Base-by-base conservation (phyloP, 1,140 invertebrate species). In the Trichonephila clavata region DNA sequence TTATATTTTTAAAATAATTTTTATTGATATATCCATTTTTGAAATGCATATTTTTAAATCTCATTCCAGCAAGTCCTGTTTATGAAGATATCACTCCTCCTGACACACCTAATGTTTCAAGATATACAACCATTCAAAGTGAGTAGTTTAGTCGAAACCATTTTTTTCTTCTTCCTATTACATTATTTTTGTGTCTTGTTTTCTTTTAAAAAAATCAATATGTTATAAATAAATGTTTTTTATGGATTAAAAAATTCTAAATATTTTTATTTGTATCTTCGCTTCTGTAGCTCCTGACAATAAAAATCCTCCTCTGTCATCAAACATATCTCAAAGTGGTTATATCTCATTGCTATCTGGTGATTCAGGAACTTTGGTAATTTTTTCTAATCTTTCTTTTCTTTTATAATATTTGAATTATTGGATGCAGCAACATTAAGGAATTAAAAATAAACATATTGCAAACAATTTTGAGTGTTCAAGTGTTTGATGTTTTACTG, bases 21-120 rank as follows among this genome's bases (percentile, higher is more conserved):
- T 65, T 1, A 6, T n/a, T 10, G 7, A 65, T 65, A n/a, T 65
- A 10, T 65, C 21, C 21, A n/a, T 24, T 65, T 65, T 65, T 65
- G 14, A 71, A 10, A 71, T 13, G 24, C 14, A 71, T 71, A 32
- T 71, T 10, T 71, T 71, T 71, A 14, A 32, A 13, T 16, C 18
- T 63, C 61, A 65, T 71, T 14, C 5, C 24, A 71, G 68, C 68
- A 27, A 14, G 14, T 71, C 68, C 68, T 71, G 24, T 27, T 16
- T 92, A 92, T 92, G 90, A 92, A 60, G 81, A 86, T 59, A 92
- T 92, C 21, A 92, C 90, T 20, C 90, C 90, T 32, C 90, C 90
- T 61, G 90, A 83, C 32, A 86, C 90, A 24, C 90, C 90, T 63
- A 24, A 14, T 50, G 39, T 20, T 39, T 68, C 24, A 32, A 86